Conservation (phyloP, 2,797 vertebrate species). For the Columba guinea region DNA sequence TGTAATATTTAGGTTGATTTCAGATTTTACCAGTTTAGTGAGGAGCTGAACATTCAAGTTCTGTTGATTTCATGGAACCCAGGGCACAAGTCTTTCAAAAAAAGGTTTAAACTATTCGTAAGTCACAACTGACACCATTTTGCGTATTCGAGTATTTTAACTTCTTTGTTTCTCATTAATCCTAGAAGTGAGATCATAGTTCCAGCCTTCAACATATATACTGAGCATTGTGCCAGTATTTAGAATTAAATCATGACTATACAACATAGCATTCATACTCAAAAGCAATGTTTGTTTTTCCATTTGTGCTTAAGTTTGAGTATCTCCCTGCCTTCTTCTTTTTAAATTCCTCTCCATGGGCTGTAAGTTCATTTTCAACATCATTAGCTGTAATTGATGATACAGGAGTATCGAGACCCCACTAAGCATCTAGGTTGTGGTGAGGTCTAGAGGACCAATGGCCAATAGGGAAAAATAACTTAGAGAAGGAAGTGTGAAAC, state of each 20-base stretch:
- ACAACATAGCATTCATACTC: constrained; percentile 68
- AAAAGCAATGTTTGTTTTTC: constrained; percentile 78
- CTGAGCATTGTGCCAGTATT: neutral
- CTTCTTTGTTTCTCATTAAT: neutral
- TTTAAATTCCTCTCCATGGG: constrained; percentile 52
- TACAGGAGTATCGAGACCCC: constrained; percentile 44
- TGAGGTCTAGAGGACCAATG: neutral
- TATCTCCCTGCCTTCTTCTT: constrained; percentile 31
- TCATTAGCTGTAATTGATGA: constrained; percentile 46
- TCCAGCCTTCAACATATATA: neutral
- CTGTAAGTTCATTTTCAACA: constrained; percentile 50
- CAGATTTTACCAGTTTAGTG: neutral
- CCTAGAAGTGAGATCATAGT: neutral
- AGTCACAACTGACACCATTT: neutral
- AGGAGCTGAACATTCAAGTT: neutral
- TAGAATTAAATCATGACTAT: constrained; percentile 21
- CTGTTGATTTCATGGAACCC: neutral
- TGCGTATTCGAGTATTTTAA: neutral
- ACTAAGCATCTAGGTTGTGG: neutral
- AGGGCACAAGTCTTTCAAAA: neutral
- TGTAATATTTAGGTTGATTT: neutral
- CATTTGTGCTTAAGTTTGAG: constrained; percentile 75
- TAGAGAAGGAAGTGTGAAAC: neutral
- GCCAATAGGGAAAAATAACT: neutral
- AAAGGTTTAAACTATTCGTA: neutral